phyloP scores from a whole-genome alignment of 1,140 invertebrate genomes.

The Drosophila nikananu region DNA sequence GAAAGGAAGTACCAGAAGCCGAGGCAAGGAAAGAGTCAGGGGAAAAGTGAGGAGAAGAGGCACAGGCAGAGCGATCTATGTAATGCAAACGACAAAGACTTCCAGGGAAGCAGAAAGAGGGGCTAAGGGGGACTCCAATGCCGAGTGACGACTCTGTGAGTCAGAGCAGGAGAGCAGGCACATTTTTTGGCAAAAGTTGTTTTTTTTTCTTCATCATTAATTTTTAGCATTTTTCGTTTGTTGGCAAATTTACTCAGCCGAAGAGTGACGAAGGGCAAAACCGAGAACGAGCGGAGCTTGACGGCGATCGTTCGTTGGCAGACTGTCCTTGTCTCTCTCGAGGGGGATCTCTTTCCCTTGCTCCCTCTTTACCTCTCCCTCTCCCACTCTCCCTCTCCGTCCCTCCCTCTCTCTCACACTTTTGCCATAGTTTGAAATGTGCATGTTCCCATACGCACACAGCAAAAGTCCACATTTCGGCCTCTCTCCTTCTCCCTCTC shows the following conservation, averaged over 20 bases:
- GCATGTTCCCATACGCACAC: constrained; percentile 37
- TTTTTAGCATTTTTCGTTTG: not conserved
- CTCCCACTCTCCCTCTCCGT: not conserved
- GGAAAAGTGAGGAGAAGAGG: not conserved
- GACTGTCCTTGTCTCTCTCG: constrained; percentile 7
- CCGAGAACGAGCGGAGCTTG: constrained; percentile 32
- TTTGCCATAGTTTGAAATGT: constrained; percentile 64
- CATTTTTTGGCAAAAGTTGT: constrained; percentile 46
- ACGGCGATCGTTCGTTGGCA: constrained; percentile 12
- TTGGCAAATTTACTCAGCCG: constrained; percentile 54
- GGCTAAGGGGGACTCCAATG: not conserved
- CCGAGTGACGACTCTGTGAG: constrained; percentile 6
- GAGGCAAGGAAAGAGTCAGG: not conserved
- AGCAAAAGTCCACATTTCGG: constrained; percentile 4
- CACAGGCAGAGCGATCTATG: constrained; percentile 56
- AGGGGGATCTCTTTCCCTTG: not conserved
- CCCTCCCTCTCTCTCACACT: not conserved
- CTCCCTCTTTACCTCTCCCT: constrained; percentile 6
- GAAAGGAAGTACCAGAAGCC: not conserved
- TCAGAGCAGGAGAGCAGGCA: constrained; percentile 7
- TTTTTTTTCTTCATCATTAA: not conserved
- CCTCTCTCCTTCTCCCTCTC: constrained; percentile 6
- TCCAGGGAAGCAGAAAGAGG: not conserved
- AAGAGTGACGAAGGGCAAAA: constrained; percentile 11
- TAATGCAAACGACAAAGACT: constrained; percentile 58